Evolutionary conservation across 2,888 invertebrate species (phyloP).

Genomic region (Euplexia lucipara): DNA sequence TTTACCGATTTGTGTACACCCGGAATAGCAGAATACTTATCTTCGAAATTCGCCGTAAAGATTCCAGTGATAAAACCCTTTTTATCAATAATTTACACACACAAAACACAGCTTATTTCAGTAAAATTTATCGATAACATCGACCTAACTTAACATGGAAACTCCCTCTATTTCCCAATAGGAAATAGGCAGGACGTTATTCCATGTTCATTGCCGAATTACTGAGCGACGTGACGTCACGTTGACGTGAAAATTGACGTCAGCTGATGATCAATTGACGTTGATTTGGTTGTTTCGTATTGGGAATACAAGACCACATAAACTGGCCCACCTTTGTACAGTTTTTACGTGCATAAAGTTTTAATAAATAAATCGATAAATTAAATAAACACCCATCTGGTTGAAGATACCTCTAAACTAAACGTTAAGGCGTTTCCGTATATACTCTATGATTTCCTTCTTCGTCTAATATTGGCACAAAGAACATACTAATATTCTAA

Average conservation of each 20-base stretch:
- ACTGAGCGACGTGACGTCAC: constrained; percentile 27
- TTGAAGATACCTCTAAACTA: too few species aligned
- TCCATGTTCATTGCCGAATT: constrained; percentile 28
- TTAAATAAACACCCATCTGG: too few species aligned
- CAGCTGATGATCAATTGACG: constrained; percentile 26
- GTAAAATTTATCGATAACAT: neutral
- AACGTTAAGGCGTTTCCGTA: too few species aligned
- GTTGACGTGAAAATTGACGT: constrained; percentile 30
- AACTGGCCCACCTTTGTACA: too few species aligned
- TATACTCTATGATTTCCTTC: constrained; percentile 10
- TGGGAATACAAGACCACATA: constrained; percentile 4
- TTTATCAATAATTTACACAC: too few species aligned
- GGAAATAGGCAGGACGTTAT: constrained; percentile 48
- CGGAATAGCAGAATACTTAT: too few species aligned
- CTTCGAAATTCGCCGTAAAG: too few species aligned
- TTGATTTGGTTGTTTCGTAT: constrained; percentile 25
- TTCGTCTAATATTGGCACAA: constrained; percentile 13
- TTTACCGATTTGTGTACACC: too few species aligned
- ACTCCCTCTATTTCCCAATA: constrained; percentile 36
- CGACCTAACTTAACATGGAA: constrained; percentile 13
- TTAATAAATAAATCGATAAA: too few species aligned
- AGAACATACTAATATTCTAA: constrained; percentile 1
- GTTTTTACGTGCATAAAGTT: too few species aligned
- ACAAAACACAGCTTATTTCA: neutral
- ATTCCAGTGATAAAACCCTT: too few species aligned